A percentile compares a stretch with the other conserved stretches of the same genome.
These are phyloP conservation scores for Rynchops niger DNA, from an alignment of 2,113 vertebrate species.

Conservation along the genomic window DNA sequence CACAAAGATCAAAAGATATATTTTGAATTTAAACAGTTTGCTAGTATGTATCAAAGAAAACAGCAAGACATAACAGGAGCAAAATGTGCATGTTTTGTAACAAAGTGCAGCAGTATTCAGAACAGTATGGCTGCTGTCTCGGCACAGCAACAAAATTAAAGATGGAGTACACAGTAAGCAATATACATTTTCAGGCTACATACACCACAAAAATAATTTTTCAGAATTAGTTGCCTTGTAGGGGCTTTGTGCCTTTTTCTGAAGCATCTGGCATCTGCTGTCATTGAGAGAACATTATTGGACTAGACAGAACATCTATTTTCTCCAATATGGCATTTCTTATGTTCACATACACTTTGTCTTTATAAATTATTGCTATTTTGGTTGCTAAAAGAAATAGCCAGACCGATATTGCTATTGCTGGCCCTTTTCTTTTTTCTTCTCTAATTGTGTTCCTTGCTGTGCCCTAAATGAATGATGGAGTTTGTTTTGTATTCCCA, in stretches of 20 bases:
- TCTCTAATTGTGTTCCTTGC: background rate
- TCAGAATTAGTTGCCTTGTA: background rate
- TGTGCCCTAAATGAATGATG: background rate
- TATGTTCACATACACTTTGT: background rate
- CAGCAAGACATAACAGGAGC: background rate
- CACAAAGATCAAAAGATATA: background rate
- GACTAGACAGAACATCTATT: background rate
- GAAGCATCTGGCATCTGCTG: conserved; percentile 13
- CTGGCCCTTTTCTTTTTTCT: background rate
- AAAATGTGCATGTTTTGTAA: background rate
- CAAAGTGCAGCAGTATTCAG: background rate
- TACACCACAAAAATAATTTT: background rate
- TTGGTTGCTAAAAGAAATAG: background rate
- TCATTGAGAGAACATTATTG: background rate
- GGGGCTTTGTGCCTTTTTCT: background rate
- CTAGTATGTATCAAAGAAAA: background rate
- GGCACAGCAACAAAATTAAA: background rate
- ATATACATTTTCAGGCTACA: background rate
- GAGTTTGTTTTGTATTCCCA: background rate
- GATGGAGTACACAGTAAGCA: background rate
- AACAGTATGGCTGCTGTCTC: background rate
- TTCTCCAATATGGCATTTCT: background rate
- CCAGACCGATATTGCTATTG: background rate
- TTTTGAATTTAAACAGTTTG: background rate
- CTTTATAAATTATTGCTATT: background rate